These are phyloP conservation scores for Phalacrocorax pelagicus DNA, from an alignment of 2,113 vertebrate species.

Conservation along the genomic window DNA sequence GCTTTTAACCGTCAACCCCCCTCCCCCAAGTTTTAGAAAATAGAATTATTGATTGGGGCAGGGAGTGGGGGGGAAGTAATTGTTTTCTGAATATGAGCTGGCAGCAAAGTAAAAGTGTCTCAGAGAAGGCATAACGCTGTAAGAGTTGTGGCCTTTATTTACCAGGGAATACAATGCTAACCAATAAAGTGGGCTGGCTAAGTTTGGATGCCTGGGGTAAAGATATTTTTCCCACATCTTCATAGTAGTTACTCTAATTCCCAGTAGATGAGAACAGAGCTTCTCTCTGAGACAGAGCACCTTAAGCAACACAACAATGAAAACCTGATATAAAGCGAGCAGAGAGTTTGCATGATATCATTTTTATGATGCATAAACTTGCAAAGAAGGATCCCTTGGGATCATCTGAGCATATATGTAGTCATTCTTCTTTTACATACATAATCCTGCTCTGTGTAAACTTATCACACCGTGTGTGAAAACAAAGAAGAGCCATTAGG, in stretches of 20 bases:
- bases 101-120: background rate
- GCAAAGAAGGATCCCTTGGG: background rate
- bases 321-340: background rate
- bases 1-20: background rate
- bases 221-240: background rate
- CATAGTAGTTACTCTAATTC: background rate
- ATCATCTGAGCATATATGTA: background rate
- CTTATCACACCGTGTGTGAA: background rate
- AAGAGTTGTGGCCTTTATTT: background rate
- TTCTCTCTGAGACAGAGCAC: background rate
- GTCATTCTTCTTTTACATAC: background rate
- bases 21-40: background rate
- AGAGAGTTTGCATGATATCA: background rate
- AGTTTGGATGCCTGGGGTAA: background rate
- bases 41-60: background rate
- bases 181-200: background rate
- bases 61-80: too few species aligned
- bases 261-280: background rate
- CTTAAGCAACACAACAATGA: accelerated
- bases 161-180: background rate
- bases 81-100: background rate
- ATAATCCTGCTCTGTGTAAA: accelerated
- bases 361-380: background rate
- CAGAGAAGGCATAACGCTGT: background rate
- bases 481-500: background rate